phyloP scores from a whole-genome alignment of 2,888 invertebrate species.

The Creontiades dilutus region DNA sequence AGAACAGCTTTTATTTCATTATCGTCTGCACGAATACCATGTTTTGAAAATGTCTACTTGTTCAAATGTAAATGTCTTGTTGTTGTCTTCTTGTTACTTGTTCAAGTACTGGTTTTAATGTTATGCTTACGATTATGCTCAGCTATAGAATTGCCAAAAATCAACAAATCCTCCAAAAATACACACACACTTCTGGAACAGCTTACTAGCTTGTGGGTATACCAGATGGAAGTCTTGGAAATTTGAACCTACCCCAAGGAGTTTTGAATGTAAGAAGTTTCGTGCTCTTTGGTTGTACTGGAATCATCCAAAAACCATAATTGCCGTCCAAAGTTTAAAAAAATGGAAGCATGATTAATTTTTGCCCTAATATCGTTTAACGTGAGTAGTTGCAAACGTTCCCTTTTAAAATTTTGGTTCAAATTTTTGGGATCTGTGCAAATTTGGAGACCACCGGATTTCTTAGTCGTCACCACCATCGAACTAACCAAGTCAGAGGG shows the following conservation, averaged over 20 bases:
- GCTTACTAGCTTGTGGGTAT: not conserved
- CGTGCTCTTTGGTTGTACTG: too few species aligned
- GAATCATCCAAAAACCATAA: too few species aligned
- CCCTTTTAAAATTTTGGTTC: conserved; percentile 32
- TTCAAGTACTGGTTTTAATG: conserved; percentile 20
- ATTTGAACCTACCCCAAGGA: too few species aligned
- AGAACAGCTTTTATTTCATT: conserved; percentile 52
- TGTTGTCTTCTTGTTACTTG: conserved; percentile 9
- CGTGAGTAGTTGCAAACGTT: conserved; percentile 48
- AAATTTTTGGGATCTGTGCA: conserved; percentile 45
- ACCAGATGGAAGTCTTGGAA: too few species aligned
- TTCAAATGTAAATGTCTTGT: not conserved
- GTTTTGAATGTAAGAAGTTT: too few species aligned
- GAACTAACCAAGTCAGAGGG: too few species aligned
- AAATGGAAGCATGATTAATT: too few species aligned
- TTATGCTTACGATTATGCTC: conserved; percentile 34
- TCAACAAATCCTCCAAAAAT: conserved; percentile 52
- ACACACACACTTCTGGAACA: conserved; percentile 47
- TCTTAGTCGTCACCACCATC: too few species aligned
- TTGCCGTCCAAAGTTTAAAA: too few species aligned
- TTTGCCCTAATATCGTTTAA: conserved; percentile 28
- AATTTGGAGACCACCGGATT: too few species aligned
- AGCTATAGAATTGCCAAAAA: not conserved
- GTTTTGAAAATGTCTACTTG: not conserved
- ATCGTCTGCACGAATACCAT: not conserved